phyloP scores from a whole-genome alignment of 2,888 invertebrate species.

The Chymomyza amoena region DNA sequence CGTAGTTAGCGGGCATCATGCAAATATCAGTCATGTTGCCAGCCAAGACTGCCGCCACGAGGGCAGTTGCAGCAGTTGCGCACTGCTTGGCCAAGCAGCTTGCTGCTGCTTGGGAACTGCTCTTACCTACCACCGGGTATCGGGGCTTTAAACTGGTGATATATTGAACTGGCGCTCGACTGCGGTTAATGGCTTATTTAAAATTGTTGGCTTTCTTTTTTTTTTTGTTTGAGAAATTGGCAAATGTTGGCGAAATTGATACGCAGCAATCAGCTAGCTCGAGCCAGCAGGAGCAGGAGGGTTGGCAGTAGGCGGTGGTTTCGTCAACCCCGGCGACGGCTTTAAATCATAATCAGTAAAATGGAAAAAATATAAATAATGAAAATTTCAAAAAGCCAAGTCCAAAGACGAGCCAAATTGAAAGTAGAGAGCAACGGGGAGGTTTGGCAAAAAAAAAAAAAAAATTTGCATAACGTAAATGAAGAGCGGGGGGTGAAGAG shows the following conservation, averaged over 20 bases:
- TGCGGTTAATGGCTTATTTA: slow-evolving; percentile 78
- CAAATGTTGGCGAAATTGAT: slow-evolving; percentile 75
- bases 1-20: slow-evolving; percentile 76
- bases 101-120: background rate
- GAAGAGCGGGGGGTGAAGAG: slow-evolving; percentile 30
- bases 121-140: background rate
- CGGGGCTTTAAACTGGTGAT: slow-evolving; percentile 41
- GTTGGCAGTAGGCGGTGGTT: no score
- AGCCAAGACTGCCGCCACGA: slow-evolving; percentile 8
- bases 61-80: slow-evolving; percentile 16
- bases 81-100: slow-evolving; percentile 22
- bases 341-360: slow-evolving; percentile 76
- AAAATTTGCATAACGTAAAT: slow-evolving; percentile 61
- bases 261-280: slow-evolving; percentile 64
- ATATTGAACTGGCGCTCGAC: slow-evolving; percentile 70
- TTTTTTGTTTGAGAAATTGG: slow-evolving; percentile 74
- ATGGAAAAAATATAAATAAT: slow-evolving; percentile 74
- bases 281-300: background rate
- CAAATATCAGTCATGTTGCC: slow-evolving; percentile 70
- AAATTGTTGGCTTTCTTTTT: slow-evolving; percentile 51
- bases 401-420: slow-evolving; percentile 50
- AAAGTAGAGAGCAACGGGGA: slow-evolving; percentile 49
- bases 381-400: slow-evolving; percentile 50
- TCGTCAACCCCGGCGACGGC: slow-evolving; percentile 36
- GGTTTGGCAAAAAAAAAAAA: slow-evolving; percentile 46